A percentile compares a stretch with the other conserved stretches of the same genome.
phyloP scores from a whole-genome alignment of 1,140 invertebrate genomes.

The Drosophila rufa region DNA sequence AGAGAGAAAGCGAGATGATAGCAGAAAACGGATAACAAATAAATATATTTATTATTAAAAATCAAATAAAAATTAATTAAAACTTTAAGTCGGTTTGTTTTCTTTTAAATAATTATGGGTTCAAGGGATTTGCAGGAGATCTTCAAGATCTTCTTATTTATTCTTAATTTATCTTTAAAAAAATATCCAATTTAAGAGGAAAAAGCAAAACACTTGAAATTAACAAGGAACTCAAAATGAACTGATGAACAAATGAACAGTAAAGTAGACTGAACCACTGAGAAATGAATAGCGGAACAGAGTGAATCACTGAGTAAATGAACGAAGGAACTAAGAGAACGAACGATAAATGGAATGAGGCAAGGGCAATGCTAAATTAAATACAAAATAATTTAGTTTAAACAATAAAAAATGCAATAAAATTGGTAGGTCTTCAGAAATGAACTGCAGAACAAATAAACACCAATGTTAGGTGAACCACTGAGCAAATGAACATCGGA shows the following conservation, averaged over 20 bases:
- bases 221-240: not conserved
- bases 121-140: not conserved
- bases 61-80: slow-evolving; percentile 79
- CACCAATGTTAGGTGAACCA: not conserved
- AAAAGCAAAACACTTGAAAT: not conserved
- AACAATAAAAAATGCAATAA: no score
- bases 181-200: no score
- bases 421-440: not conserved
- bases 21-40: slow-evolving; percentile 60
- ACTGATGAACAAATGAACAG: not conserved
- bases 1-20: slow-evolving; percentile 34
- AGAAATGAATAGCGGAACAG: not conserved
- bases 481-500: no score
- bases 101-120: not conserved
- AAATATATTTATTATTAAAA: slow-evolving; percentile 82
- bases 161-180: not conserved
- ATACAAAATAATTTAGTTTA: no score
- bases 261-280: no score
- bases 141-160: not conserved
- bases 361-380: no score
- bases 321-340: no score
- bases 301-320: not conserved
- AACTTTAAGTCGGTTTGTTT: slow-evolving; percentile 57
- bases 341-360: no score
- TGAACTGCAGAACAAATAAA: not conserved